Percentiles rank a stretch among this genome's conserved stretches.
phyloP scores from a whole-genome alignment of 2,888 invertebrate species.

The Thereva unica region DNA sequence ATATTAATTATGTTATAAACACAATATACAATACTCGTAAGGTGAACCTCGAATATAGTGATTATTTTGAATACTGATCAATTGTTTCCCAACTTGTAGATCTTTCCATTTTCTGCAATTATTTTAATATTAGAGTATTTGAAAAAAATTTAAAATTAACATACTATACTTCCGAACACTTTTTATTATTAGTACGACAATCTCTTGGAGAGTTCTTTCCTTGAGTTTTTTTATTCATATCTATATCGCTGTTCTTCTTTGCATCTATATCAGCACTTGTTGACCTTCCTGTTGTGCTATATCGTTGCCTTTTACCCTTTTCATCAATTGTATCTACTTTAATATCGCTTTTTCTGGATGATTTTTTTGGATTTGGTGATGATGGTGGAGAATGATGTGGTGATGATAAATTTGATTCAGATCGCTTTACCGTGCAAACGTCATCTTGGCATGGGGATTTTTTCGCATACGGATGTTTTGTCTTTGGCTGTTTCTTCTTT shows the following conservation, averaged over 20 bases:
- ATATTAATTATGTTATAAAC: too few relatives aligned
- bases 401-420: slow-evolving; percentile 5
- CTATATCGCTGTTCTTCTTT: slow-evolving; percentile 1
- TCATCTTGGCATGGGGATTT: too few relatives aligned
- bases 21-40: too few relatives aligned
- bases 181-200: not conserved
- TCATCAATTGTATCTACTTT: slow-evolving; percentile 39
- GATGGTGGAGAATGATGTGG: slow-evolving; percentile 2
- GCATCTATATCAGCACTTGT: slow-evolving; percentile 18
- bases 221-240: not conserved
- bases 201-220: too few relatives aligned
- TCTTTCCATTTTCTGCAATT: not conserved
- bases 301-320: slow-evolving; percentile 39
- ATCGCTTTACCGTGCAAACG: too few relatives aligned
- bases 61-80: not conserved
- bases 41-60: too few relatives aligned
- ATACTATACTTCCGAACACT: not conserved
- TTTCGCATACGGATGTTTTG: too few relatives aligned
- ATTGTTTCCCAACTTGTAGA: slow-evolving; percentile 27
- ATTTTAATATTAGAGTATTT: not conserved
- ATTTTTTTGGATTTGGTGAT: slow-evolving; percentile 16
- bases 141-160: not conserved
- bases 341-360: slow-evolving; percentile 2
- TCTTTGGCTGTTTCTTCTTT: too few relatives aligned
- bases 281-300: slow-evolving; percentile 39